Evolutionary conservation across 2,888 invertebrate species (phyloP).

Genomic region (Pollenia amentaria): DNA sequence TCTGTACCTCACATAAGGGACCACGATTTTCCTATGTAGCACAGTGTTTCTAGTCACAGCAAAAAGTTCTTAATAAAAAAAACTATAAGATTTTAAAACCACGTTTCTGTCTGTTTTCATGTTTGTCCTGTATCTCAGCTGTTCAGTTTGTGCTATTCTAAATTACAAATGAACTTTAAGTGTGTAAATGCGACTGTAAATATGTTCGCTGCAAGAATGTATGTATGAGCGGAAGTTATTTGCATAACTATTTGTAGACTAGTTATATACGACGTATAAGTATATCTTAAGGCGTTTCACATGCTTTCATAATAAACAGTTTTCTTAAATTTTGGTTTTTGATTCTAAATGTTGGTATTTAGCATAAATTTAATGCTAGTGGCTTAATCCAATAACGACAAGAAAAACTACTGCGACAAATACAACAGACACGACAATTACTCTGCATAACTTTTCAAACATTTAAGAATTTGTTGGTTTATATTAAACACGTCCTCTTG

Average conservation of each 20-base stretch:
- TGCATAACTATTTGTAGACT: constrained; percentile 28
- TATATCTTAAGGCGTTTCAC: constrained; percentile 47
- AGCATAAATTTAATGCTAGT: constrained; percentile 30
- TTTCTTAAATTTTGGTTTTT: not conserved
- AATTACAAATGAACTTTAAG: constrained; percentile 27
- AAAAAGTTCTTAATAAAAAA: too few species aligned
- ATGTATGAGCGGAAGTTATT: not conserved
- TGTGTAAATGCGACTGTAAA: constrained; percentile 24
- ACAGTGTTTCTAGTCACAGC: too few species aligned
- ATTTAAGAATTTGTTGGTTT: too few species aligned
- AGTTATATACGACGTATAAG: not conserved
- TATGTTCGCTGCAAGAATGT: not conserved
- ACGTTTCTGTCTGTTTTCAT: too few species aligned
- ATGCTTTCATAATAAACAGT: not conserved
- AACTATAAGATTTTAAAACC: too few species aligned
- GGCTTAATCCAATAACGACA: constrained; percentile 40
- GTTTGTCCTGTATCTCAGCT: not conserved
- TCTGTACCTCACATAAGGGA: too few species aligned
- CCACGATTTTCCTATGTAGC: too few species aligned
- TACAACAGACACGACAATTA: constrained; percentile 43
- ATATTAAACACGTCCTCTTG: too few species aligned
- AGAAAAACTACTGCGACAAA: not conserved
- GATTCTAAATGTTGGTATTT: constrained; percentile 37
- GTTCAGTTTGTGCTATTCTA: not conserved
- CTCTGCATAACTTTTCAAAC: not conserved